phyloP scores from a whole-genome alignment of 2,888 invertebrate genomes.

The Tipula helvola region DNA sequence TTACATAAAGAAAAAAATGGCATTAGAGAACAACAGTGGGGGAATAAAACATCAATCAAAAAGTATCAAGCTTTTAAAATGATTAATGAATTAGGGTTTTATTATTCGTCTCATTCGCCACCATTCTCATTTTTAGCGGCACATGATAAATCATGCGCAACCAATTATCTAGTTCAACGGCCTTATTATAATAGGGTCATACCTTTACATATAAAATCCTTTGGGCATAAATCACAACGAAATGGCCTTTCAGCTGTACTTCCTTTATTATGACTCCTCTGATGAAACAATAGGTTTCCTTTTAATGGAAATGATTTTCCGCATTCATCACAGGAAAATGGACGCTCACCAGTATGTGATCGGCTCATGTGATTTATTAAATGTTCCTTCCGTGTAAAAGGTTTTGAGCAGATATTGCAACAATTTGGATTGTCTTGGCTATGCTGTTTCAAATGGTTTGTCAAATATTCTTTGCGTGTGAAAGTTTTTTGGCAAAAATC shows the following conservation, averaged over 20 bases:
- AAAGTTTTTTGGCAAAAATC: conserved; percentile 77
- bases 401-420: conserved; percentile 73
- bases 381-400: conserved; percentile 77
- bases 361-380: conserved; percentile 63
- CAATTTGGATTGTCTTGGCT: conserved; percentile 80
- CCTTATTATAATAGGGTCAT: conserved; percentile 11
- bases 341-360: conserved; percentile 62
- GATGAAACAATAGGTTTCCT: conserved; percentile 74
- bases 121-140: neutral
- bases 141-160: neutral
- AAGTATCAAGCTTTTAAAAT: conserved; percentile 9
- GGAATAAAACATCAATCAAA: conserved; percentile 5
- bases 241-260: conserved; percentile 53
- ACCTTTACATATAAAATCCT: conserved; percentile 81
- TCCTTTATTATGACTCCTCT: conserved; percentile 71
- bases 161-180: neutral
- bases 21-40: neutral
- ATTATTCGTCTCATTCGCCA: neutral
- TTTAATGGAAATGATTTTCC: conserved; percentile 78
- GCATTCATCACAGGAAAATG: conserved; percentile 72
- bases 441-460: conserved; percentile 76
- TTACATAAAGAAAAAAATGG: neutral
- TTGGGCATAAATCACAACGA: conserved; percentile 71
- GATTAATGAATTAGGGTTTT: conserved; percentile 6
- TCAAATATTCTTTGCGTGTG: conserved; percentile 72